A percentile compares a stretch with the other conserved stretches of the same genome.
Evolutionary conservation across 2,888 invertebrate genomes (phyloP).

Genomic region (Epistrophe grossulariae): DNA sequence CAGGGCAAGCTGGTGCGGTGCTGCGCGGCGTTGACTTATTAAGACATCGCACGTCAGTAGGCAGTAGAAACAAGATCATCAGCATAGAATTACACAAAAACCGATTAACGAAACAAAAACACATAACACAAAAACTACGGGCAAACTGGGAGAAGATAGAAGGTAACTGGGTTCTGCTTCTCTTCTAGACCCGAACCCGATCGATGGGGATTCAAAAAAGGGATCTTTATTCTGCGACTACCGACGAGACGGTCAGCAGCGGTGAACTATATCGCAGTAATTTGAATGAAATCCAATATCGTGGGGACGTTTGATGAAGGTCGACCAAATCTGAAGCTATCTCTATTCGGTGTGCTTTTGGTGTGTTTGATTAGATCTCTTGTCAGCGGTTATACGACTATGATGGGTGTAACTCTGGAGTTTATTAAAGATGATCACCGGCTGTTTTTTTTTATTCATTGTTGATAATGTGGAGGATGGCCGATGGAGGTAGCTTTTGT

Average conservation of each 20-base stretch:
- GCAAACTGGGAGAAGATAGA: conserved; percentile 28
- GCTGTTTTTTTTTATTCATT: conserved; percentile 17
- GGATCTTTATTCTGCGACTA: conserved; percentile 45
- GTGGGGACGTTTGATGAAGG: conserved; percentile 74
- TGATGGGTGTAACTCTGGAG: conserved; percentile 60
- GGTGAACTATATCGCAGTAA: conserved; percentile 26
- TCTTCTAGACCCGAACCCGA: neutral
- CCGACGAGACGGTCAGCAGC: conserved; percentile 35
- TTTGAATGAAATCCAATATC: conserved; percentile 74
- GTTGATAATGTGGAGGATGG: neutral
- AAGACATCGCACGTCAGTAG: conserved; percentile 76
- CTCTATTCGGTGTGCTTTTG: conserved; percentile 64
- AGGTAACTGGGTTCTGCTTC: conserved; percentile 3
- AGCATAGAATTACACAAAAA: conserved; percentile 74
- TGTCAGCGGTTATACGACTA: conserved; percentile 50
- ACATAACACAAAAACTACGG: conserved; percentile 25
- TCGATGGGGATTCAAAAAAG: conserved; percentile 7
- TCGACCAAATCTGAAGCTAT: conserved; percentile 58
- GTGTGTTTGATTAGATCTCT: conserved; percentile 67
- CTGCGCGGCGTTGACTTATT: conserved; percentile 75
- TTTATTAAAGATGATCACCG: conserved; percentile 62
- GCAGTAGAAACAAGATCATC: conserved; percentile 75
- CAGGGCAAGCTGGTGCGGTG: neutral
- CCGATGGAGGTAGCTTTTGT: conserved; percentile 31
- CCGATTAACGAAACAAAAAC: conserved; percentile 68